Conservation (phyloP, 2,888 invertebrate species). For the Chorisops tibialis region DNA sequence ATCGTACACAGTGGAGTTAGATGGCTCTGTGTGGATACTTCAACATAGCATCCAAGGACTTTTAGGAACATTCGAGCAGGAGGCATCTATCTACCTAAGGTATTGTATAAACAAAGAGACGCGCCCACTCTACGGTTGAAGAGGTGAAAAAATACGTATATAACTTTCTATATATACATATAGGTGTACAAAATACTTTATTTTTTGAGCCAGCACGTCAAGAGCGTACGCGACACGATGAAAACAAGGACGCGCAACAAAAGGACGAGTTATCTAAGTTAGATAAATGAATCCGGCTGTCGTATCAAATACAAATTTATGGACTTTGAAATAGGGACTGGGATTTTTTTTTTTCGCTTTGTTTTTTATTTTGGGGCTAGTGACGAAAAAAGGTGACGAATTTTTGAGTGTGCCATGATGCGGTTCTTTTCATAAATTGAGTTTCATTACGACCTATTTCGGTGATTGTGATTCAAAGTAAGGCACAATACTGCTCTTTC, state of each 20-base stretch:
- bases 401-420: too few species aligned
- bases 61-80: not conserved
- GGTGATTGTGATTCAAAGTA: too few species aligned
- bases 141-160: not conserved
- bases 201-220: not conserved
- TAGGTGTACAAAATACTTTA: too few species aligned
- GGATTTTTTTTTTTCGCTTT: too few species aligned
- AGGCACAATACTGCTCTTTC: too few species aligned
- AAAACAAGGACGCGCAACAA: constrained; percentile 13
- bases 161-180: too few species aligned
- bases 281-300: constrained; percentile 24
- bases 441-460: too few species aligned
- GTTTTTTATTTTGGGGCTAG: too few species aligned
- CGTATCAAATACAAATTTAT: constrained; percentile 25
- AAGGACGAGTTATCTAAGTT: constrained; percentile 12
- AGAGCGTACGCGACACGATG: not conserved
- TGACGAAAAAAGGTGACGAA: too few species aligned
- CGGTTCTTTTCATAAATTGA: too few species aligned
- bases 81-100: not conserved
- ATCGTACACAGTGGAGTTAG: too few species aligned
- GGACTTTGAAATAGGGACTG: constrained; percentile 5
- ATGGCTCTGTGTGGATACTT: not conserved
- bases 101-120: constrained; percentile 8
- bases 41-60: not conserved
- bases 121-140: not conserved